A percentile compares a stretch with the other conserved stretches of the same genome.
Evolutionary conservation across 2,888 invertebrate genomes (phyloP).

Genomic region (Parelbella ahira): DNA sequence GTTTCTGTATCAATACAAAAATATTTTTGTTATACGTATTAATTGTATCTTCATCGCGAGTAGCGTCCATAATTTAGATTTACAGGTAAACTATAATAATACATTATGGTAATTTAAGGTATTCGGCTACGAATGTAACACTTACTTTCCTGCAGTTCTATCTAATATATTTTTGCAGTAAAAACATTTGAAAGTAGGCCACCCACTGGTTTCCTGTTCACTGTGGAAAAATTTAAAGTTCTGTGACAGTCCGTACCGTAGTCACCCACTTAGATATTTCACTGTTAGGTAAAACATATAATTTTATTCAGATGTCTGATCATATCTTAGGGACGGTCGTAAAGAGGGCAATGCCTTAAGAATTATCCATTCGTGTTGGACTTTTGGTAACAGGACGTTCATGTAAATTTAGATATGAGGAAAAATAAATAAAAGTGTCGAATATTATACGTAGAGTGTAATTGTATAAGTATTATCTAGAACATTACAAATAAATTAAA

Average conservation of each 20-base stretch:
- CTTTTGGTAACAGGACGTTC: slow-evolving; percentile 27
- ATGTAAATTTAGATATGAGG: slow-evolving; percentile 20
- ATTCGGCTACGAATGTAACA: no score
- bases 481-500: no score
- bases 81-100: no score
- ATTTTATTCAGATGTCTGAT: slow-evolving; percentile 42
- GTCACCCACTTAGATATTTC: slow-evolving; percentile 26
- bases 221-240: slow-evolving; percentile 3
- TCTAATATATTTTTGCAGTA: background rate
- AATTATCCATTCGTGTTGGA: slow-evolving; percentile 31
- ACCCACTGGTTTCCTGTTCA: background rate
- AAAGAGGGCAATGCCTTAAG: slow-evolving; percentile 54
- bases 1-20: no score
- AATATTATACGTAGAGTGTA: no score
- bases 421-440: slow-evolving; percentile 6
- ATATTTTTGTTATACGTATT: no score
- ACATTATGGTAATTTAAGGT: no score
- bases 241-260: background rate
- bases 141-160: no score
- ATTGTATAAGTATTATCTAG: no score
- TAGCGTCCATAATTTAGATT: no score
- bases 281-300: slow-evolving; percentile 31
- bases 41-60: no score
- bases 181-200: background rate
- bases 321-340: slow-evolving; percentile 47